These are phyloP conservation scores for Xestia c-nigrum DNA, from an alignment of 2,888 invertebrate species.

Conservation along the genomic window DNA sequence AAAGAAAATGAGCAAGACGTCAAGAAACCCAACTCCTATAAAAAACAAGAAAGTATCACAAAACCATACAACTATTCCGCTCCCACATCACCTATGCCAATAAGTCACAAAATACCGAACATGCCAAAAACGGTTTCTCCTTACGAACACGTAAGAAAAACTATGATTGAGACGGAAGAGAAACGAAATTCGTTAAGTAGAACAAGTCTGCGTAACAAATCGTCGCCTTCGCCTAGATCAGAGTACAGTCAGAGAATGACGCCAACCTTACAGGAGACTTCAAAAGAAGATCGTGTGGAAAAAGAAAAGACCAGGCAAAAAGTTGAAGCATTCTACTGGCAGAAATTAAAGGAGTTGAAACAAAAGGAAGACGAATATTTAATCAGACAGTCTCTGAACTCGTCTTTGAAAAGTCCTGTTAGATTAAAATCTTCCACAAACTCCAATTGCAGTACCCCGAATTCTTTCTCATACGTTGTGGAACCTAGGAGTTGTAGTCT, in stretches of 20 bases:
- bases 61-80: constrained; percentile 87
- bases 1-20: constrained; percentile 56
- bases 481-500: constrained; percentile 80
- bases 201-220: constrained; percentile 72
- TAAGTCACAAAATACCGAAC: constrained; percentile 81
- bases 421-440: constrained; percentile 66
- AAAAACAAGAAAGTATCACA: constrained; percentile 60
- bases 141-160: constrained; percentile 83
- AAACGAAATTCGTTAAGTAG: constrained; percentile 81
- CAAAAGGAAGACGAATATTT: constrained; percentile 91
- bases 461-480: constrained; percentile 71
- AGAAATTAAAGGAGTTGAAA: constrained; percentile 92
- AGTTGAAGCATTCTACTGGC: constrained; percentile 93
- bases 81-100: constrained; percentile 84
- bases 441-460: constrained; percentile 77
- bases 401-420: constrained; percentile 69
- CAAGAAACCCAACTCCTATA: constrained; percentile 32
- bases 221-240: constrained; percentile 71
- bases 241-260: constrained; percentile 65
- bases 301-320: constrained; percentile 90
- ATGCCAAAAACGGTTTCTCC: constrained; percentile 87
- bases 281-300: constrained; percentile 73
- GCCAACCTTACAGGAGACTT: constrained; percentile 60
- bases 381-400: constrained; percentile 74
- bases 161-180: constrained; percentile 84